Percentiles rank a stretch among this genome's conserved stretches.
These are phyloP conservation scores for Nautilus pompilius DNA, from an alignment of 1,140 invertebrate species.

Conservation along the genomic window DNA sequence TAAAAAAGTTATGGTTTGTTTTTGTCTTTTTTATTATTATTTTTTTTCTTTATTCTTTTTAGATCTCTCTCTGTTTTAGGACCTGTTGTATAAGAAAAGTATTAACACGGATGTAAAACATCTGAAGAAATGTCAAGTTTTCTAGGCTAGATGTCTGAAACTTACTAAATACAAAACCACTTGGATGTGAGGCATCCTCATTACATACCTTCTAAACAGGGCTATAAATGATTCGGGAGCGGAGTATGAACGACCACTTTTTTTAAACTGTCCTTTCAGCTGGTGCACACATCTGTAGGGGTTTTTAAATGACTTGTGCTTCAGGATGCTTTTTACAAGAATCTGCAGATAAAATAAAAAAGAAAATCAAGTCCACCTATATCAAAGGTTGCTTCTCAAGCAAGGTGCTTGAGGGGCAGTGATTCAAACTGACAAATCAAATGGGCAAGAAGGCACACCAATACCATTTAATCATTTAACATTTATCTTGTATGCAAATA, in stretches of 20 bases:
- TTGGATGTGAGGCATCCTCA: too few relatives aligned
- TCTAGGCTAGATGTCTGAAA: too few relatives aligned
- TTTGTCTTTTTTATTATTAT: too few relatives aligned
- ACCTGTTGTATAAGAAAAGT: too few relatives aligned
- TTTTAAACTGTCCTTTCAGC: constrained; percentile 35
- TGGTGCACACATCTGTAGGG: constrained; percentile 47
- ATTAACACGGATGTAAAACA: too few relatives aligned
- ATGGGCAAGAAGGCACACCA: background rate
- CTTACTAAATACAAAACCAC: too few relatives aligned
- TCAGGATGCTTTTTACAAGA: constrained; percentile 90
- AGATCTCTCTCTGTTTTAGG: too few relatives aligned
- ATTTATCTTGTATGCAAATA: background rate
- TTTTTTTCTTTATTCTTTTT: too few relatives aligned
- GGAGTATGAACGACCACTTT: constrained; percentile 41
- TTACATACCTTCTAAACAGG: constrained; percentile 29
- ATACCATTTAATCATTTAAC: background rate
- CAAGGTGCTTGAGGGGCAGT: background rate
- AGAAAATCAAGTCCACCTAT: background rate
- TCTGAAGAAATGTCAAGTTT: too few relatives aligned
- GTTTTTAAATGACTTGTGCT: constrained; percentile 87
- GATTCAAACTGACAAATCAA: background rate
- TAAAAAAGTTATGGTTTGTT: too few relatives aligned
- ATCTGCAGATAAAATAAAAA: constrained; percentile 58
- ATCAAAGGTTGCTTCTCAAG: background rate
- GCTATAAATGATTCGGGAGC: constrained; percentile 43